phyloP scores from a whole-genome alignment of 2,113 vertebrate genomes.

The Myodes glareolus region DNA sequence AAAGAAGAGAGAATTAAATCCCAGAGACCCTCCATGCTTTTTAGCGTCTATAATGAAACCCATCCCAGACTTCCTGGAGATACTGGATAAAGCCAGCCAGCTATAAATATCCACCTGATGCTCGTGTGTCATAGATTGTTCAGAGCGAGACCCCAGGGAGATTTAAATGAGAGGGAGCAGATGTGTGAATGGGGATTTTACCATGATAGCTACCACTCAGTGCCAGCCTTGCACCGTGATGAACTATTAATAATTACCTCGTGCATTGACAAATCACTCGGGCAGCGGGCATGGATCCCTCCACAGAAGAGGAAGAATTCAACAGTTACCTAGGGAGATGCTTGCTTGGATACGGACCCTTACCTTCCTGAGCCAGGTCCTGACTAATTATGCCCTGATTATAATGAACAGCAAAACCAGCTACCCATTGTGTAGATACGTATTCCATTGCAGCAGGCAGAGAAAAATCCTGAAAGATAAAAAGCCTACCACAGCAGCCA shows the following conservation, averaged over 20 bases:
- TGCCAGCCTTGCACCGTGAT: not conserved
- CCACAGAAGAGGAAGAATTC: not conserved
- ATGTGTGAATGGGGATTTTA: fast-evolving
- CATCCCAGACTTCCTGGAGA: not conserved
- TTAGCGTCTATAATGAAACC: not conserved
- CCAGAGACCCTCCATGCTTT: not conserved
- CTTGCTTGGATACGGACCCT: not conserved
- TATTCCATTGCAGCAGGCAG: not conserved
- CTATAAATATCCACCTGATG: not conserved
- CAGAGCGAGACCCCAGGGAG: not conserved
- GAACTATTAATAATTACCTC: no score
- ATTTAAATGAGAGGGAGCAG: not conserved
- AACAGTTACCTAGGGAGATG: not conserved
- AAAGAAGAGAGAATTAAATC: not conserved
- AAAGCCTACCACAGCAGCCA: not conserved
- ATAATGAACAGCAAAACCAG: not conserved
- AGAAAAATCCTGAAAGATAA: not conserved
- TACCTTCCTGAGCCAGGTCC: not conserved
- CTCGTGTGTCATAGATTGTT: not conserved
- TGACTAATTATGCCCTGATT: not conserved
- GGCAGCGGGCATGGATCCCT: not conserved
- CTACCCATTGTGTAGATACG: not conserved
- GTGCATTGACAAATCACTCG: not conserved
- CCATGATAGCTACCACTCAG: fast-evolving
- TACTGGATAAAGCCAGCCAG: not conserved